These are phyloP conservation scores for Etheostoma spectabile DNA, from an alignment of 2,113 vertebrate species.

Conservation along the genomic window DNA sequence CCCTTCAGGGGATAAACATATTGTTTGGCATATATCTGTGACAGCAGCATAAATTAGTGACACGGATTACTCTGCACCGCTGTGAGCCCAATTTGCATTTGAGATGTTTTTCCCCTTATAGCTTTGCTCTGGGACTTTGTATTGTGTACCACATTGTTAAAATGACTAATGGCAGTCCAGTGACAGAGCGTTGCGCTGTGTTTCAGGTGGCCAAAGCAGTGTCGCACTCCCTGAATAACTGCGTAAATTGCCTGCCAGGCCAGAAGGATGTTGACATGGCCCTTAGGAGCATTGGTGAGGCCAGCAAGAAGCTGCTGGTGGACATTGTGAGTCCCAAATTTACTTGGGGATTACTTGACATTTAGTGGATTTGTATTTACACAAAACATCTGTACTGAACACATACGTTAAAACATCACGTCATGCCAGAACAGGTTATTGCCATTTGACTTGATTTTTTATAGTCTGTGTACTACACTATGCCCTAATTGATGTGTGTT, in stretches of 20 bases:
- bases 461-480: not conserved
- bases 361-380: slow-evolving; percentile 8
- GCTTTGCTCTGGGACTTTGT: slow-evolving; percentile 42
- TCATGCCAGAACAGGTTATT: slow-evolving; percentile 8
- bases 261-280: slow-evolving; percentile 99
- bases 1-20: slow-evolving; percentile 77
- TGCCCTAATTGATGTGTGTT: slow-evolving; percentile 30
- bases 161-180: slow-evolving; percentile 53
- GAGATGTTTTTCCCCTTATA: slow-evolving; percentile 47
- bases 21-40: slow-evolving; percentile 77
- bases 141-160: slow-evolving; percentile 57
- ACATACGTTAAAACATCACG: not conserved
- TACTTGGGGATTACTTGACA: not conserved
- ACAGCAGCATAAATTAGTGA: slow-evolving; percentile 78
- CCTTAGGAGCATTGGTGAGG: slow-evolving; percentile 96
- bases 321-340: slow-evolving; percentile 88
- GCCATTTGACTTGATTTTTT: slow-evolving; percentile 32
- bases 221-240: slow-evolving; percentile 98
- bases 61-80: slow-evolving; percentile 66
- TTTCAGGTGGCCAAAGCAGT: slow-evolving; percentile 98
- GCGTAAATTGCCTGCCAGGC: slow-evolving; percentile 98
- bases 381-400: not conserved
- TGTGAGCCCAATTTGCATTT: slow-evolving; percentile 75
- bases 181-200: slow-evolving; percentile 48
- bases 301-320: slow-evolving; percentile 97